Evolutionary conservation across 2,113 vertebrate species (phyloP).

Genomic region (Heliornis fulica): DNA sequence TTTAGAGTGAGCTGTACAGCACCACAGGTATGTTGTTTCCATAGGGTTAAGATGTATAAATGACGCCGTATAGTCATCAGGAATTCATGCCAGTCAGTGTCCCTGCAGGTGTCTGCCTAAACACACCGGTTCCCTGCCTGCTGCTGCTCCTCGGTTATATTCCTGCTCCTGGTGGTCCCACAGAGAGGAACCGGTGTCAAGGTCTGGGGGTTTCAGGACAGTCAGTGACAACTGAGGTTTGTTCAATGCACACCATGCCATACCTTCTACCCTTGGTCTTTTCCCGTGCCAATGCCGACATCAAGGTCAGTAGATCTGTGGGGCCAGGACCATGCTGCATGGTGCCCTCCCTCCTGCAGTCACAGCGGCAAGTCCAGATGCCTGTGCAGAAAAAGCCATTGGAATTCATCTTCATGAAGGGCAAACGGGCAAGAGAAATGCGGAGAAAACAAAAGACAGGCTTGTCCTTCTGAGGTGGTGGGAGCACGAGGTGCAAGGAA

Average conservation of each 20-base stretch:
- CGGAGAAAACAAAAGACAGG: neutral
- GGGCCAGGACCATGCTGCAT: fast-evolving
- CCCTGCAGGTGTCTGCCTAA: neutral
- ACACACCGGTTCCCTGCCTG: neutral
- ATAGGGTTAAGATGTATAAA: neutral
- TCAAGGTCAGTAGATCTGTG: neutral
- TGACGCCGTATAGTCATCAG: neutral
- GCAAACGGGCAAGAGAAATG: neutral
- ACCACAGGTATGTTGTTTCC: neutral
- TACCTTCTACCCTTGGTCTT: neutral
- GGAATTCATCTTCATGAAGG: neutral
- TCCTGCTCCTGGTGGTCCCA: neutral
- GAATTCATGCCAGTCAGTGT: neutral
- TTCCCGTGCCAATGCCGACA: fast-evolving
- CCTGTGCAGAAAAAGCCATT: neutral
- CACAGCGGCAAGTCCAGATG: neutral
- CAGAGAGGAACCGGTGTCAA: neutral
- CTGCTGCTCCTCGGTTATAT: neutral
- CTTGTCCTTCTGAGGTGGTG: neutral
- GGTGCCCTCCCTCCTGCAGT: neutral
- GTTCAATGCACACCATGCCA: fast-evolving
- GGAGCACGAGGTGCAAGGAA: neutral
- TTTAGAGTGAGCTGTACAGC: neutral
- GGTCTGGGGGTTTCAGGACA: neutral
- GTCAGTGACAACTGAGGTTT: neutral